Base-by-base conservation (phyloP, 2,797 vertebrate species). In the Pelochelys cantorii region DNA sequence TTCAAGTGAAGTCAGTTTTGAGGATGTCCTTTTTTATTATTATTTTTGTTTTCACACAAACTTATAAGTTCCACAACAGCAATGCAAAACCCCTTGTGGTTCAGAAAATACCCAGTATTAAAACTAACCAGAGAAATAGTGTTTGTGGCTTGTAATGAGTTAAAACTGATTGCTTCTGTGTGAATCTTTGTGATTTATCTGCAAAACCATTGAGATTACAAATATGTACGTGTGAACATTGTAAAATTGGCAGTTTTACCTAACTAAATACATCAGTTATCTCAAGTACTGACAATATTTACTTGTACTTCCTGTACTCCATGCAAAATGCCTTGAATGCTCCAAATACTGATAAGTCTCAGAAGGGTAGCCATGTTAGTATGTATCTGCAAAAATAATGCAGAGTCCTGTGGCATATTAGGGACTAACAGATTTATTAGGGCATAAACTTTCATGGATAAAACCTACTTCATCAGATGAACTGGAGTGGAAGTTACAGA, bases 251-350 rank as follows among this genome's bases (percentile, higher is more conserved):
- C 81, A 83, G 59, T 88, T 95, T 91, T 93, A 68, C 79, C 90
- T 94, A 83, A 48, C 56, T 77, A 86, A 93, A 80, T 2, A 90
- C 11, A 90, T 85, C 83, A 95, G 85, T 83, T 94, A 95, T 93
- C 88, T 96, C 95, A 93, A 54, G 86, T 94, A 88, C 37, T 87
- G 84, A 92, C 92, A 96, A 88, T 94, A 94, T 96, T 96, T 96
- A 84, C 86, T 95, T 95, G 89, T 92, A 90, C 90, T 94, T 97
- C 79, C 82, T 87, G 81, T 95, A 87, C 55, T 92, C 93, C 87
- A 88, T 95, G 96, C 95, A 96, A 97, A 97, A 97, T 97, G 79
- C 95, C 88, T 90, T 90, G 95, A 93, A 97, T 95, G 55, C 94
- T 96, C 88, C 86, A 96, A 90, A 97, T 96, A 80, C 77, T 96